Percentiles rank a stretch among this genome's conserved stretches.
These are phyloP conservation scores for Loxodonta africana DNA, from an alignment of 2,113 vertebrate species.

Conservation along the genomic window DNA sequence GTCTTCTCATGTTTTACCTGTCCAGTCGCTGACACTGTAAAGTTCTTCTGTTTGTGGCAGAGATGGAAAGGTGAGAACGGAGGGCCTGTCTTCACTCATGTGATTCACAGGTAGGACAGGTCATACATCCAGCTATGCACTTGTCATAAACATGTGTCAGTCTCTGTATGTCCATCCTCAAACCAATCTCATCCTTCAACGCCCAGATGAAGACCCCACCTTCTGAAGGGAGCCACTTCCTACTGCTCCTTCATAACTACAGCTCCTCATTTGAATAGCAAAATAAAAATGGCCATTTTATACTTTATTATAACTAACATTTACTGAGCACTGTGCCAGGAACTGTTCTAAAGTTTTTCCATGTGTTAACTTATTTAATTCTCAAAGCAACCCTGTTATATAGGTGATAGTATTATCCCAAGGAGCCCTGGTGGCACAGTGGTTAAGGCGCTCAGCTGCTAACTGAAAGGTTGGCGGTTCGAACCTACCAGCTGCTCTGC, in stretches of 20 bases:
- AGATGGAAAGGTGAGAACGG: not conserved
- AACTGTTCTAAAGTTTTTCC: not conserved
- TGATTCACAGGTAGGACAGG: not conserved
- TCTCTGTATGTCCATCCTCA: not conserved
- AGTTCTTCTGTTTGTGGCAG: not conserved
- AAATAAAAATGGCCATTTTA: not conserved
- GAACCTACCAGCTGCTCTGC: too few relatives aligned
- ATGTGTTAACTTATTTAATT: not conserved
- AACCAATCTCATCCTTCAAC: not conserved
- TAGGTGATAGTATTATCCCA: not conserved
- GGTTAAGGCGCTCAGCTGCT: too few relatives aligned
- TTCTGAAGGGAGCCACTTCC: not conserved
- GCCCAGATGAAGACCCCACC: not conserved
- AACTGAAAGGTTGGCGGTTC: too few relatives aligned
- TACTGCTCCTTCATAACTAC: not conserved
- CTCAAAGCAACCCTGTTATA: not conserved
- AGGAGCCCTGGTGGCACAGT: too few relatives aligned
- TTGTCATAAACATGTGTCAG: rapidly evolving
- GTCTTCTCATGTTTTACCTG: not conserved
- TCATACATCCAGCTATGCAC: not conserved
- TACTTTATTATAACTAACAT: not conserved
- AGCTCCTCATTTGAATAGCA: not conserved
- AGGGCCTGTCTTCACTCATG: not conserved
- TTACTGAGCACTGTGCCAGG: not conserved
- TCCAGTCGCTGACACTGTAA: not conserved